phyloP scores from a whole-genome alignment of 92 coral and sea anemone genomes.

The Meandrina meandrites region DNA sequence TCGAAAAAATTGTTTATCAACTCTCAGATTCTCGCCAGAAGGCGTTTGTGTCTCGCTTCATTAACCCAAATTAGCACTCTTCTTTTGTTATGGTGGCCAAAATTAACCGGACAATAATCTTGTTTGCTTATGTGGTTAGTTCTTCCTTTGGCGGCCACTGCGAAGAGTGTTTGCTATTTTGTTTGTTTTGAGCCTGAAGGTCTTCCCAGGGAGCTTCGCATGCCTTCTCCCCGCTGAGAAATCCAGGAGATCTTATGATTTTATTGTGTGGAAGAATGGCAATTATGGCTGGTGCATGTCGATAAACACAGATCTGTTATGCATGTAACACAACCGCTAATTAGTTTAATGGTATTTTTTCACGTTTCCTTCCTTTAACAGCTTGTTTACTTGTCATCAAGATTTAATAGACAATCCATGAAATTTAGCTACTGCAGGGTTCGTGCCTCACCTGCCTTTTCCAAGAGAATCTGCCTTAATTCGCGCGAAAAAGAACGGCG shows the following conservation, averaged over 20 bases:
- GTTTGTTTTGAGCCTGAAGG: background rate
- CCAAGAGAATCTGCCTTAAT: background rate
- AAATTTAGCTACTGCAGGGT: background rate
- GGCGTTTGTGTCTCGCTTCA: background rate
- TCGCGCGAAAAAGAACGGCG: background rate
- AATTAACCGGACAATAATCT: background rate
- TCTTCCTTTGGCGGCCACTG: constrained; percentile 18
- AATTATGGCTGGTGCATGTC: background rate
- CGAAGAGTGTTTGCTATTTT: constrained; percentile 1
- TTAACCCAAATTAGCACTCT: constrained; percentile 9
- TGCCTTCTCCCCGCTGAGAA: constrained; percentile 20
- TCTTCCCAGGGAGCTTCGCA: background rate
- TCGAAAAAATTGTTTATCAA: background rate
- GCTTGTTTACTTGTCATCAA: constrained; percentile 13
- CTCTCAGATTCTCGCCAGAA: background rate
- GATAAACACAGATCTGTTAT: constrained; percentile 18
- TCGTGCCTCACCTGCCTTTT: background rate
- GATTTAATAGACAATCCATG: background rate
- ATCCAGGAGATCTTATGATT: constrained; percentile 15
- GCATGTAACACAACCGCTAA: constrained; percentile 5
- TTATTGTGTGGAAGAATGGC: constrained; percentile 17
- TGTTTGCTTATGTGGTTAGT: constrained; percentile 28
- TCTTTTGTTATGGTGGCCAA: background rate
- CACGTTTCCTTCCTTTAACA: constrained; percentile 12
- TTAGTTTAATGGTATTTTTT: background rate